Base-by-base conservation (phyloP, 92 coral and sea anemone genomes). In the Muricea muricata region DNA sequence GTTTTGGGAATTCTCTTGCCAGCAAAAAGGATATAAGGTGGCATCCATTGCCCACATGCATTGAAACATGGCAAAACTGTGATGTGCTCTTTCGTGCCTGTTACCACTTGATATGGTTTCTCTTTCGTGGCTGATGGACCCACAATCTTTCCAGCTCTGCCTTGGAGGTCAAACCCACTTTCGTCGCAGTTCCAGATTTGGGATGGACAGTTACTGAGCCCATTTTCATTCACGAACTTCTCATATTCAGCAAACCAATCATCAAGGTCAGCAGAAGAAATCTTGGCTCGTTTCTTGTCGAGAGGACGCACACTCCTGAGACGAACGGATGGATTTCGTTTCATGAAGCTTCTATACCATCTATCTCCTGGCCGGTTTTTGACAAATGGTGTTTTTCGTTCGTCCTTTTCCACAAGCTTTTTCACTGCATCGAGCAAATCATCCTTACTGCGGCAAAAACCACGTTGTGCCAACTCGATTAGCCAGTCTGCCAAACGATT, bases 121-220 rank as follows among this genome's bases (percentile, higher is more conserved):
- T n/a, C n/a, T n/a, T n/a, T n/a, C n/a, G n/a, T n/a, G 90, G 80
- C 29, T 85, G 40, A 37, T 89, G 87, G 18, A 89, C 73, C 6
- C 89, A n/a, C n/a, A n/a, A n/a, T n/a, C n/a, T n/a, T n/a, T n/a
- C n/a, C n/a, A n/a, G n/a, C n/a, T n/a, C n/a, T n/a, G n/a, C 89
- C n/a, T n/a, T n/a, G n/a, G n/a, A n/a, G n/a, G n/a, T n/a, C n/a
- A n/a, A n/a, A n/a, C n/a, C n/a, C n/a, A 12, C 40, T 85, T 60
- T 85, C 87, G 13, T 89, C 89, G 23, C 92, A 89, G 41, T 80
- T 89, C 92, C 92, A 89, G 0, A 85, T 79, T 60, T 85, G 89
- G 12, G 81, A 68, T 14, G 92, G 92, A 26, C 11, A 34, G 24
- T 65, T n/a, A n/a, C n/a, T n/a, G n/a, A n/a, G n/a, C n/a, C n/a